Conservation (phyloP, 2,888 invertebrate genomes). For the Tholera decimalis region DNA sequence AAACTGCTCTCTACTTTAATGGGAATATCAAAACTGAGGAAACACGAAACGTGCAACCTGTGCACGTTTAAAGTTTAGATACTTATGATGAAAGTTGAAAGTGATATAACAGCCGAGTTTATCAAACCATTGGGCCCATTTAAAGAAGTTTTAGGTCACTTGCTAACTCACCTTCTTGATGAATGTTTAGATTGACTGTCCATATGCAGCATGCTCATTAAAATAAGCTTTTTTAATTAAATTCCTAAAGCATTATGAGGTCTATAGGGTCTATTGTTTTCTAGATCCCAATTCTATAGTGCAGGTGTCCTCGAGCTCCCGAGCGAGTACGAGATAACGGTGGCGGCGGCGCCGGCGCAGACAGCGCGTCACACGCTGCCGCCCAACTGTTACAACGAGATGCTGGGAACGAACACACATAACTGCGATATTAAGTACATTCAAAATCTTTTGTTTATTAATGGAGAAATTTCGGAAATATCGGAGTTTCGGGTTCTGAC, state of each 20-base stretch:
- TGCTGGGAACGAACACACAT: not conserved
- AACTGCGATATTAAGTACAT: not conserved
- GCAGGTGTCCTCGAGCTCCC: not conserved
- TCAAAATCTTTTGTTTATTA: too few relatives aligned
- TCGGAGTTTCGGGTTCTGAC: too few relatives aligned
- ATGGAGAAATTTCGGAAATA: too few relatives aligned
- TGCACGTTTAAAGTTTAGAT: not conserved
- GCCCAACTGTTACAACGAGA: constrained; percentile 39
- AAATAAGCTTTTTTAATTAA: not conserved
- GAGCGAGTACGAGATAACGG: constrained; percentile 47
- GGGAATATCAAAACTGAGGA: constrained; percentile 31
- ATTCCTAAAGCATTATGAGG: constrained; percentile 1
- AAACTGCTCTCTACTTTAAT: constrained; percentile 34
- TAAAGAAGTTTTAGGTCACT: not conserved
- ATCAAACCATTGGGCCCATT: not conserved
- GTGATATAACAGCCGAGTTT: constrained; percentile 6
- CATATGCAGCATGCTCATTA: not conserved
- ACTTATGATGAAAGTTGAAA: constrained; percentile 13
- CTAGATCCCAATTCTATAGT: not conserved
- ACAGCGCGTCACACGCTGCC: constrained; percentile 50
- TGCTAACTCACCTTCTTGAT: too few relatives aligned
- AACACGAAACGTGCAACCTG: constrained; percentile 19
- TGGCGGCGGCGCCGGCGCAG: constrained; percentile 33
- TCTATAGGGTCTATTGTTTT: not conserved
- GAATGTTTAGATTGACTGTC: not conserved